Evolutionary conservation across 2,113 vertebrate genomes (phyloP).

Genomic region (Mungos mungo): DNA sequence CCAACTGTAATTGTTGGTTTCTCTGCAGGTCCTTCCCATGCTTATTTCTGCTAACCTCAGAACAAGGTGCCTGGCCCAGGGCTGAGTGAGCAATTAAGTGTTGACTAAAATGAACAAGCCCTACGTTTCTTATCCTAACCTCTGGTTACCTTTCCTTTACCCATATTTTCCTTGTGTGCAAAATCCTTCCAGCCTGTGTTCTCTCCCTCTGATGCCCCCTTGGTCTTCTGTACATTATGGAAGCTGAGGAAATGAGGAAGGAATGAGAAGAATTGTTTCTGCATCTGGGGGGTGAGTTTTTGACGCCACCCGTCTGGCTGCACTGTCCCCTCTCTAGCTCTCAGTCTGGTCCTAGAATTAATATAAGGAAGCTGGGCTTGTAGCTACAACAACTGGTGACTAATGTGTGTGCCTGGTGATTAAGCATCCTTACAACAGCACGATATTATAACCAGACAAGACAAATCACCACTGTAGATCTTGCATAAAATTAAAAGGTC

Average conservation of each 20-base stretch:
- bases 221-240: background rate
- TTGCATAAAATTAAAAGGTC: conserved; percentile 72
- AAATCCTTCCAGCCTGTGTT: background rate
- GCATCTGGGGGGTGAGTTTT: background rate
- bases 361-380: conserved; percentile 24
- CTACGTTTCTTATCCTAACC: background rate
- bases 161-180: background rate
- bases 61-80: background rate
- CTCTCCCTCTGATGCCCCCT: background rate
- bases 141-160: background rate
- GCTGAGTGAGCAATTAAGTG: background rate
- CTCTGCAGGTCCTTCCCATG: background rate
- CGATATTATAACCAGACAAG: conserved; percentile 56
- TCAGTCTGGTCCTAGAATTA: background rate
- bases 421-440: background rate
- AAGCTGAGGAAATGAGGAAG: background rate
- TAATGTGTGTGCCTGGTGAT: conserved; percentile 37
- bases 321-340: background rate
- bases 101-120: background rate
- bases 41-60: background rate
- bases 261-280: background rate
- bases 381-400: conserved; percentile 45
- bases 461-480: conserved; percentile 41
- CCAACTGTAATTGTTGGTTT: background rate
- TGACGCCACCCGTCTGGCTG: background rate